These are phyloP conservation scores for Hoplostethus atlanticus DNA, from an alignment of 2,797 vertebrate species.

Conservation along the genomic window DNA sequence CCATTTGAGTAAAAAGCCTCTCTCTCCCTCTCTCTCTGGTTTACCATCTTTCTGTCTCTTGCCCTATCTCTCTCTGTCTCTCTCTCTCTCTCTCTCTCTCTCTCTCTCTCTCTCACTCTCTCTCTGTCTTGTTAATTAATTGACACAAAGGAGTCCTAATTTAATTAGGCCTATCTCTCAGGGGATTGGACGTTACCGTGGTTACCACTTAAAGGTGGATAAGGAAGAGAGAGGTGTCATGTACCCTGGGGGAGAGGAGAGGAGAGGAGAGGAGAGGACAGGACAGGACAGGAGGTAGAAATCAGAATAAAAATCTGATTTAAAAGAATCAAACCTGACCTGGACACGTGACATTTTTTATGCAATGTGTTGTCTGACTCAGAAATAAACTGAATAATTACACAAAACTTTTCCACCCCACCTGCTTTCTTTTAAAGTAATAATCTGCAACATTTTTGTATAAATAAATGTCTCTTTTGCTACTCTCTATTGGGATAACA, in stretches of 20 bases:
- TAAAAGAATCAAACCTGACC: constrained; percentile 29
- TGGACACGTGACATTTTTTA: not conserved
- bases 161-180: constrained; percentile 88
- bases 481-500: no score
- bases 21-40: not conserved
- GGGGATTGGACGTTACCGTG: constrained; percentile 85
- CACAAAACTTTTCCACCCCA: no score
- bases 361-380: not conserved
- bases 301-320: not conserved
- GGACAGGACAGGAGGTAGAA: constrained; percentile 22
- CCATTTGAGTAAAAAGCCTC: constrained; percentile 25
- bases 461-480: no score
- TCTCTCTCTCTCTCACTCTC: constrained; percentile 60
- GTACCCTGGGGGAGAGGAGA: constrained; percentile 55
- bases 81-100: constrained; percentile 53
- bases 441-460: no score
- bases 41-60: not conserved
- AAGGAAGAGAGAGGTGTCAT: constrained; percentile 77
- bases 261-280: constrained; percentile 24
- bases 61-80: constrained; percentile 40
- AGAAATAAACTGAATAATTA: not conserved
- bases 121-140: constrained; percentile 86
- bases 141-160: constrained; percentile 89
- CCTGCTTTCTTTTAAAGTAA: no score
- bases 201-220: constrained; percentile 87